A percentile compares a stretch with the other conserved stretches of the same genome.
phyloP scores from a whole-genome alignment of 2,888 invertebrate species.

The Stenurella melanura region DNA sequence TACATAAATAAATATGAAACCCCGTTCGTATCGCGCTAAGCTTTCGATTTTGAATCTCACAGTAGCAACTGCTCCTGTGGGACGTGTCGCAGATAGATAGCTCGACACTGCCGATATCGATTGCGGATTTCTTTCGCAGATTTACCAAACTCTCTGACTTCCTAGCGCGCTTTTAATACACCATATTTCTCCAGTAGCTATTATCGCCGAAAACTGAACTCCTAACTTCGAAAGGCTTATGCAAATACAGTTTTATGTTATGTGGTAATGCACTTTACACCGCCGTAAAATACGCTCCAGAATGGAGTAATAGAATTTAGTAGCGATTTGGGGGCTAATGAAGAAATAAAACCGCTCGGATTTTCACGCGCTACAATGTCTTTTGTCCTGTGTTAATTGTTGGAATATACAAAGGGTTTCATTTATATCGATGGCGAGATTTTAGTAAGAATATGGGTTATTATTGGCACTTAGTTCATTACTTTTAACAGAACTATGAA shows the following conservation, averaged over 20 bases:
- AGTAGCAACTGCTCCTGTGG: slow-evolving; percentile 62
- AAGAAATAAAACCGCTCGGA: slow-evolving; percentile 21
- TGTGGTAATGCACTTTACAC: slow-evolving; percentile 40
- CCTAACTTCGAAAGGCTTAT: slow-evolving; percentile 32
- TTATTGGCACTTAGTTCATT: too few relatives aligned
- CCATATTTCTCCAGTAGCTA: slow-evolving; percentile 39
- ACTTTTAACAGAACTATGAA: too few relatives aligned
- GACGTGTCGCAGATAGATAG: slow-evolving; percentile 60
- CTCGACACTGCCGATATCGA: slow-evolving; percentile 56
- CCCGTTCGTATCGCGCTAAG: slow-evolving; percentile 44
- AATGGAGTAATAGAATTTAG: slow-evolving; percentile 35
- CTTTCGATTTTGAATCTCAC: slow-evolving; percentile 56
- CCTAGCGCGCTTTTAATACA: slow-evolving; percentile 45
- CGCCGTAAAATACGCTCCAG: slow-evolving; percentile 32
- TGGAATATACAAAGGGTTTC: not conserved
- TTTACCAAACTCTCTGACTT: slow-evolving; percentile 58
- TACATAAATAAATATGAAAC: slow-evolving; percentile 8
- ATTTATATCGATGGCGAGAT: too few relatives aligned
- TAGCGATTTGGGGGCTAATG: slow-evolving; percentile 28
- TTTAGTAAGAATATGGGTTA: too few relatives aligned
- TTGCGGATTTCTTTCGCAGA: slow-evolving; percentile 61
- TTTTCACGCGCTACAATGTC: slow-evolving; percentile 1
- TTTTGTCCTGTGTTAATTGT: slow-evolving; percentile 7
- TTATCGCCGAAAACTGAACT: slow-evolving; percentile 34
- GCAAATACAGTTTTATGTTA: slow-evolving; percentile 39